These are phyloP conservation scores for Tolypeutes matacus DNA, from an alignment of 2,797 vertebrate genomes.

Conservation along the genomic window DNA sequence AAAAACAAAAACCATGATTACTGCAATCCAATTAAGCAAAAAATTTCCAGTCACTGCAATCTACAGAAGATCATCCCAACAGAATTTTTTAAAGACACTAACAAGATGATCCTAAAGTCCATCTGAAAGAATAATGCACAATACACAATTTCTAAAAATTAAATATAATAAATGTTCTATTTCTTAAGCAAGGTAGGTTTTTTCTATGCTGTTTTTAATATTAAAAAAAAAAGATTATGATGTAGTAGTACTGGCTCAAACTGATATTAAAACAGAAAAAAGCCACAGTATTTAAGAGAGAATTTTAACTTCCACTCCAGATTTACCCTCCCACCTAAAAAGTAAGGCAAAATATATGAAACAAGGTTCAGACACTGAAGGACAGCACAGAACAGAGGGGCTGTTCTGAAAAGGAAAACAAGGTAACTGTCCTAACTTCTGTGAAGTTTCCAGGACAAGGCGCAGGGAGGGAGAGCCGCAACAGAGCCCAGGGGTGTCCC, in stretches of 20 bases:
- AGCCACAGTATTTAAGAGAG: neutral
- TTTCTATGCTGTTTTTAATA: neutral
- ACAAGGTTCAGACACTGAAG: neutral
- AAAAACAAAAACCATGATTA: neutral
- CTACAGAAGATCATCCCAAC: neutral
- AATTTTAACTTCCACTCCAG: neutral
- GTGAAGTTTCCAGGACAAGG: neutral
- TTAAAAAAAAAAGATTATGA: neutral
- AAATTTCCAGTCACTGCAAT: neutral
- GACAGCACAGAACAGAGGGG: neutral
- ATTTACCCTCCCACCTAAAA: neutral
- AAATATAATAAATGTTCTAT: neutral
- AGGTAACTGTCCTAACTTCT: neutral
- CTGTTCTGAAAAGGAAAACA: neutral
- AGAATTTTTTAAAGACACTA: neutral
- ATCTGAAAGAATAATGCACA: neutral
- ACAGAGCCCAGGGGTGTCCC: neutral
- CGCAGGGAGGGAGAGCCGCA: neutral
- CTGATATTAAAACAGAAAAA: neutral
- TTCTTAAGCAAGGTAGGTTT: neutral
- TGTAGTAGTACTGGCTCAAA: neutral
- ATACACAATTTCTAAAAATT: neutral
- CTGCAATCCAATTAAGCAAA: neutral
- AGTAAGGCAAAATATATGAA: neutral
- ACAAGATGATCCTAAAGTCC: neutral